These are phyloP conservation scores for Urocynchramus pylzowi DNA, from an alignment of 2,113 vertebrate genomes.

Conservation along the genomic window DNA sequence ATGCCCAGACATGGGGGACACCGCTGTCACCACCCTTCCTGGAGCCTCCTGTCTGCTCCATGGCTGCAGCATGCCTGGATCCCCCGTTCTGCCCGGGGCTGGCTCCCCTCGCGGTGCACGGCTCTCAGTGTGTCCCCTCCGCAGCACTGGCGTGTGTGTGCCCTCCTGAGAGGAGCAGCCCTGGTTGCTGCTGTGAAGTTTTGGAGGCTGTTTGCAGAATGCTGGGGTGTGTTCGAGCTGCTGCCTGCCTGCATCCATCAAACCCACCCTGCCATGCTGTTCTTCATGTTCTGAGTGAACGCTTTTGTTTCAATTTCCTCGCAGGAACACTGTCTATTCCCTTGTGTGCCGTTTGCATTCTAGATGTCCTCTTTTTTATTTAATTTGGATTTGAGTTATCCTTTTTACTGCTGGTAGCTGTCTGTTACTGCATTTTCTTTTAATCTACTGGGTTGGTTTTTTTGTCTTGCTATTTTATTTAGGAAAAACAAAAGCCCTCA, in stretches of 20 bases:
- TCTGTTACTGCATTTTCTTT: neutral
- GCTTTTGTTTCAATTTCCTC: neutral
- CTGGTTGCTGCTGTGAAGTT: neutral
- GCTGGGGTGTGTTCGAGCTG: neutral
- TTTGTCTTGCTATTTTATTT: neutral
- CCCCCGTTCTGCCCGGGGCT: neutral
- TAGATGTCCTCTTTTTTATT: neutral
- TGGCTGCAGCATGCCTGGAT: neutral
- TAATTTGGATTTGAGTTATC: neutral
- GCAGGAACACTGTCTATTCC: neutral
- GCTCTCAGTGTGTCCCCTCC: neutral
- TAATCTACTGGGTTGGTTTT: neutral
- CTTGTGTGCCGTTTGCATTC: neutral
- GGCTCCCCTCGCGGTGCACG: neutral
- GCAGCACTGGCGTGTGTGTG: neutral
- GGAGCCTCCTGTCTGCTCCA: rapidly evolving
- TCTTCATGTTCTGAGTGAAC: neutral
- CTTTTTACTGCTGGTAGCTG: neutral
- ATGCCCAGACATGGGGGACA: rapidly evolving
- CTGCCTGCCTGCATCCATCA: neutral
- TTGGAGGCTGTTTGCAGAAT: constrained; percentile 14
- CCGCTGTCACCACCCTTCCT: neutral
- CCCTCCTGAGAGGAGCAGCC: neutral
- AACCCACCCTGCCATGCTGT: neutral
- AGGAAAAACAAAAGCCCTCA: neutral